Conservation (phyloP, 1,140 invertebrate species). For the Drosophila kohkoa region DNA sequence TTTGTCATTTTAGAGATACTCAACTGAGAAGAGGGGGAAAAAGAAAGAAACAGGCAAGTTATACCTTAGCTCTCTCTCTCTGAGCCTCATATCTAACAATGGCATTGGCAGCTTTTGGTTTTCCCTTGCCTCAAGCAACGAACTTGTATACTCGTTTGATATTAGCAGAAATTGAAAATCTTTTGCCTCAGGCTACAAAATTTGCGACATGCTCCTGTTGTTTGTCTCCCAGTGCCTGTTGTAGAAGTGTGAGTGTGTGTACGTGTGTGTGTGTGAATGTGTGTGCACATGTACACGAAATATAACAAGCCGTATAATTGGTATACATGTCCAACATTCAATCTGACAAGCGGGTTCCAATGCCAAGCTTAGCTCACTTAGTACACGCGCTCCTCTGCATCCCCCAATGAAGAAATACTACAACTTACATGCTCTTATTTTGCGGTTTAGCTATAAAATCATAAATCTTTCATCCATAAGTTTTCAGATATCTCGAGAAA, state of each 20-base stretch:
- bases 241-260: background rate
- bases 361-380: conserved; percentile 18
- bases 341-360: conserved; percentile 5
- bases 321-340: conserved; percentile 68
- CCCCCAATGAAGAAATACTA: background rate
- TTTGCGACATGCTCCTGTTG: conserved; percentile 52
- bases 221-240: conserved; percentile 10
- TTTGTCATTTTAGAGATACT: conserved; percentile 73
- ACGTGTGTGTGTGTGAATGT: background rate
- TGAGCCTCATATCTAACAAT: conserved; percentile 43
- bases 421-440: background rate
- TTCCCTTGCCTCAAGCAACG: conserved; percentile 49
- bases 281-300: conserved; percentile 53
- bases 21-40: conserved; percentile 15
- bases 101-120: conserved; percentile 52
- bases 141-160: conserved; percentile 76
- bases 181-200: conserved; percentile 55
- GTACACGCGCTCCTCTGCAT: background rate
- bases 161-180: conserved; percentile 83
- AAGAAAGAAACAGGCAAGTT: background rate
- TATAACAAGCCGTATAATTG: conserved; percentile 82
- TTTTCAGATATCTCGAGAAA: background rate
- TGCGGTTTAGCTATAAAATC: background rate
- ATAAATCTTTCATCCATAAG: background rate
- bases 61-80: background rate